Percentiles rank a stretch among this genome's conserved stretches.
Evolutionary conservation across 2,113 vertebrate species (phyloP).

Genomic region (Saguinus imperator): DNA sequence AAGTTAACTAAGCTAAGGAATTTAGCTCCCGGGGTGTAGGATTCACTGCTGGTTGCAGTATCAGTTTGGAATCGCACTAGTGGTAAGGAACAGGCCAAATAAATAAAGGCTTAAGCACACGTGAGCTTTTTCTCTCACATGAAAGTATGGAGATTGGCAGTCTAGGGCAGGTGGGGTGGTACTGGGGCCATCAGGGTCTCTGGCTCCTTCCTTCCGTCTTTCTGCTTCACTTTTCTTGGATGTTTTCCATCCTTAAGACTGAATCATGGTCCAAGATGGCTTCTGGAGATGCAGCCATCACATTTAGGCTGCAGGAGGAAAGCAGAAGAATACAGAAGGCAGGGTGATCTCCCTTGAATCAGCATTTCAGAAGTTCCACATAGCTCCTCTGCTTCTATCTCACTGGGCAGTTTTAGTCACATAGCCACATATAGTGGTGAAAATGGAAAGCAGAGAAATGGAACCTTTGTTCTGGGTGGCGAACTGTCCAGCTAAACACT

Average conservation of each 20-base stretch:
- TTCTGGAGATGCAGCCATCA: neutral
- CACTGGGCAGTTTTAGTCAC: neutral
- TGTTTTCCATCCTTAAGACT: neutral
- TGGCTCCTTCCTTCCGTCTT: neutral
- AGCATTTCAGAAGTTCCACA: neutral
- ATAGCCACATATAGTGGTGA: neutral
- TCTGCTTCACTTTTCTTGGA: neutral
- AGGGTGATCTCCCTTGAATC: neutral
- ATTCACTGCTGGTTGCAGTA: neutral
- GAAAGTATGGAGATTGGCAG: neutral
- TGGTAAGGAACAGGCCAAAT: neutral
- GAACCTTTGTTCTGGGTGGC: neutral
- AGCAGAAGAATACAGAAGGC: neutral
- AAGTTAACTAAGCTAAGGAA: neutral
- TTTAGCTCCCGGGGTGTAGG: neutral
- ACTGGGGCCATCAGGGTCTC: neutral
- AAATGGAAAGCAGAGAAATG: neutral
- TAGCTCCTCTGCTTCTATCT: neutral
- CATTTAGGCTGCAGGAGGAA: neutral
- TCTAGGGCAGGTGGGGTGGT: neutral
- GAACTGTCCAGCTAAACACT: neutral
- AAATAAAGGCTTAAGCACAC: neutral
- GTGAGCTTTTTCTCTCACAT: neutral
- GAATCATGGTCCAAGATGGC: neutral
- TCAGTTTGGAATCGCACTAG: neutral